Conservation (phyloP, 64 coral and sea anemone species). For the Montipora foliosa region DNA sequence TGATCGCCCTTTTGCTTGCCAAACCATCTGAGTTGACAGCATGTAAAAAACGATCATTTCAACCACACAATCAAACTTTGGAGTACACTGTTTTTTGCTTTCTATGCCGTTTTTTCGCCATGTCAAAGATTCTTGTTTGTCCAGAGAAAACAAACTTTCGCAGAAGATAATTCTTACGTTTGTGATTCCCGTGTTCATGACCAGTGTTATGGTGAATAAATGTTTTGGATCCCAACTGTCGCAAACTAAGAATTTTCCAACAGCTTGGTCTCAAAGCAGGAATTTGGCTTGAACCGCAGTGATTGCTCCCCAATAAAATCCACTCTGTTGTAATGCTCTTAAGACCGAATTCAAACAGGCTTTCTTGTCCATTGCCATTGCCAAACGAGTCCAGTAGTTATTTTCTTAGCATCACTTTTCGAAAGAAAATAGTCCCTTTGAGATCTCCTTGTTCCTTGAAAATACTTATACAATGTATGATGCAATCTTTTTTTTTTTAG, state of each 20-base stretch:
- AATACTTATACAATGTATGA: no score
- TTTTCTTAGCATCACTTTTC: not conserved
- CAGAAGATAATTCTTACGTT: constrained; percentile 65
- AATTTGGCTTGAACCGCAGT: constrained; percentile 61
- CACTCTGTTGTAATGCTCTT: constrained; percentile 57
- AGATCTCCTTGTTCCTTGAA: not conserved
- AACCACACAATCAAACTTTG: constrained; percentile 70
- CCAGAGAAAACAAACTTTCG: constrained; percentile 46
- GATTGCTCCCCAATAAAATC: constrained; percentile 79
- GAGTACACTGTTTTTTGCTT: not conserved
- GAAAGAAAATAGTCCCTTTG: no score
- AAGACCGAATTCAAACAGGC: not conserved
- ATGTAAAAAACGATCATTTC: constrained; percentile 64
- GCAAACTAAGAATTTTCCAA: constrained; percentile 70
- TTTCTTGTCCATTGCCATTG: not conserved
- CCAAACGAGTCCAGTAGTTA: not conserved
- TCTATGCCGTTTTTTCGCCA: not conserved
- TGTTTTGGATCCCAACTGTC: constrained; percentile 70
- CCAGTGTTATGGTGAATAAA: constrained; percentile 63
- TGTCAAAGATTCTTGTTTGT: not conserved
- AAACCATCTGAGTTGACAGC: constrained; percentile 25
- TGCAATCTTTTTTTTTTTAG: no score
- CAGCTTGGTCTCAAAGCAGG: constrained; percentile 46
- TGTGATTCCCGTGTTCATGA: constrained; percentile 45
- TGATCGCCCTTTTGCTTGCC: not conserved